Evolutionary conservation across 2,113 vertebrate species (phyloP), one percentile per base, ranked within the genome.

Genomic region (Cyanistes caeruleus): DNA sequence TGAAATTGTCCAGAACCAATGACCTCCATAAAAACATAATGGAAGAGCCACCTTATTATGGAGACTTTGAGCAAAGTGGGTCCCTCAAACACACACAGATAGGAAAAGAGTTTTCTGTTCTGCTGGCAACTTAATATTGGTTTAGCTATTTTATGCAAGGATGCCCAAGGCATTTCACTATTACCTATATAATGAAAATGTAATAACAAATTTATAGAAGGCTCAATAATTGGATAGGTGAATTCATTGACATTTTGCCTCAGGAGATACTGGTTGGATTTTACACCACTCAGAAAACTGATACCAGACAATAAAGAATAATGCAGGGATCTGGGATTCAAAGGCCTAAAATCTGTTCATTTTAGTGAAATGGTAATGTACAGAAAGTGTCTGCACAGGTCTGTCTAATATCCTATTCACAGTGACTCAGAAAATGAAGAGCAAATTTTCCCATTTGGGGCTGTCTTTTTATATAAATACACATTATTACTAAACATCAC

Each of bases 161-260:
- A 52, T 73, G 53, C 73, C 81, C 44, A 60, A 89, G 73, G 77
- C 81, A 58, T 84, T 87, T 89, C 55, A 82, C 41, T 91, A 72
- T 94, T 79, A 89, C 63, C 18, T 55, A 7, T 25, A 35, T 24
- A 84, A 94, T 60, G 67, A 95, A 89, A 92, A 86, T 68, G 33
- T 67, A 90, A 72, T 68, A 95, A 67, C 18, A 80, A 84, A 72
- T 87, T 72, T 82, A 89, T 65, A 89, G 69, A 55, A 87, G 12
- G 14, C 21, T 17, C 5, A 84, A 33, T 79, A 93, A 93, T 65
- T 95, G 65, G 20, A 39, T 58, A 84, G 69, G 25, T 84, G 78
- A 91, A 91, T 75, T 94, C 60, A 62, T 28, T 73, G 87, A 95
- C 60, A 76, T 84, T 84, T 84, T 91, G 74, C 91, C 70, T 93